Base-by-base conservation (phyloP, 2,888 invertebrate genomes). In the Netelia virgata region DNA sequence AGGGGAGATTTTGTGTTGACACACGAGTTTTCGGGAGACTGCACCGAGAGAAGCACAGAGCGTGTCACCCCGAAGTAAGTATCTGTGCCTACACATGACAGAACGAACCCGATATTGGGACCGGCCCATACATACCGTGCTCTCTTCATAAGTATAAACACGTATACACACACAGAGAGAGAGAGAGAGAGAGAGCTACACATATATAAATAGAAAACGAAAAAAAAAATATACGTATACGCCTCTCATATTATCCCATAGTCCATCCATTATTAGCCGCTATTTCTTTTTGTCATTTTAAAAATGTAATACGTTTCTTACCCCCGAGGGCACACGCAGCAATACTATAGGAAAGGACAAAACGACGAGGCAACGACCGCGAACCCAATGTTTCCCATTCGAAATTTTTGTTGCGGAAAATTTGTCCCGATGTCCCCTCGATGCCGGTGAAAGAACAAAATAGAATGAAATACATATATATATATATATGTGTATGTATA, bases 371-470 rank as follows among this genome's bases (percentile, higher is more conserved):
- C 63, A 86, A 68, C 83, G 85, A 87, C 85, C 89, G 69, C 84
- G 87, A 88, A 79, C 79, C 88, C 89, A 88, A 87, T 89, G 88
- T 90, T 88, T 89, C 87, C 90, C 87, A 93, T 93, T 93, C 92
- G 91, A 88, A 89, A 84, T 92, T 91, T 91, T 91, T 92, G 91
- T 92, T 91, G 91, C 92, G 93, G 92, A 92, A 93, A 93, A 93
- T 93, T 92, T 92, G 93, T 93, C 91, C 90, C 90, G 88, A 90
- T 92, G 91, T 91, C 90, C 83, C 86, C 87, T 73, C 10, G 57
- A 6, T 47, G 47, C 14, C 86, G 76, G 57, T 73, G 66, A 68
- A 75, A 73, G 79, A 83, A 84, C 70, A 47, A 69, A 81, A 78
- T 66, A 14, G 55, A 74, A 72, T 77, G 73, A 87, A 69, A 76